Base-by-base conservation (phyloP, 2,113 vertebrate genomes). In the Ursus arctos region DNA sequence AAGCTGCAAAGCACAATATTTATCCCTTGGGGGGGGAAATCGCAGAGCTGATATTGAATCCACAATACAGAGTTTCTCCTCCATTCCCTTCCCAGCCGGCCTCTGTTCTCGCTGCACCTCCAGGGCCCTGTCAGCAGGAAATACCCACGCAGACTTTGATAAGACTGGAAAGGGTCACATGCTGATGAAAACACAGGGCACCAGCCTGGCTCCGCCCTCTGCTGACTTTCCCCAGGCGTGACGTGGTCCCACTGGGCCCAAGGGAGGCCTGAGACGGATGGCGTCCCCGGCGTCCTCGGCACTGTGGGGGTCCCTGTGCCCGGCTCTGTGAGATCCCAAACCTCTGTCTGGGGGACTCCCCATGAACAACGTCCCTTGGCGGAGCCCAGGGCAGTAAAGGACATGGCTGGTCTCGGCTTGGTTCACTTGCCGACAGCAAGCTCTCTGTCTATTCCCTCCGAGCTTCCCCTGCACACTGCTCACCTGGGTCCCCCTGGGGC, bases 1-100 rank as follows among this genome's bases (percentile, higher is more conserved):
- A 57, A 92, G 84, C 97, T 86, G 92, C 81, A 88, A 92, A 97
- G 94, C 81, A 95, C 97, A 97, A 89, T 97, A 96, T 97, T 97
- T 97, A 83, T 95, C 95, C 94, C 97, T 43, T 7, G 91, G 74
- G 33, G 47, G 47, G 59, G 10, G 49, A 10, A 55, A 93, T 81
- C 93, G 85, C 94, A 88, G 92, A 74, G 33, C 84, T 95, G 90
- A 91, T 95, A 79, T 11, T 92, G 95, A 96, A 96, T 88, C 86
- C 80, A 79, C 65, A 77, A 33, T 28, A 33, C 26, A 53, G 33
- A 84, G 57, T 24, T 51, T 65, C 79, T 84, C 86, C 71, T 79
- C 51, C 86, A 36, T 14, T 77, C 86, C 26, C 65, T 92, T 36
- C 89, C 83, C 61, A 76, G 76, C 26, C 9, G 6, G 59, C 28